These are phyloP conservation scores for Halcyon senegalensis DNA, from an alignment of 2,113 vertebrate species.

Conservation along the genomic window DNA sequence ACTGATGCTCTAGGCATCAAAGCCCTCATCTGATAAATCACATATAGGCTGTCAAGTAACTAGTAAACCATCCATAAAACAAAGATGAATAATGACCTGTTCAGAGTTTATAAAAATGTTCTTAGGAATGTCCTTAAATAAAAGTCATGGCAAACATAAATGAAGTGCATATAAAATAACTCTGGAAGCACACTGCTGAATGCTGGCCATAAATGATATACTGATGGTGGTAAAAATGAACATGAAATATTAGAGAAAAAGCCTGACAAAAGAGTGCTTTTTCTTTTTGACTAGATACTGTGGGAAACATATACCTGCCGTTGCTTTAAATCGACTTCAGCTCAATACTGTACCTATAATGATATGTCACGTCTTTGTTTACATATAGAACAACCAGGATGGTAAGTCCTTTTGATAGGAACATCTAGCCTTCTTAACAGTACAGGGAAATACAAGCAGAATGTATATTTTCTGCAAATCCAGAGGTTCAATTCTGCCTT, in stretches of 20 bases:
- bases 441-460: neutral
- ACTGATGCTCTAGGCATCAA: conserved; percentile 4
- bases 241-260: neutral
- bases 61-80: conserved; percentile 34
- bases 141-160: conserved; percentile 54
- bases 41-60: conserved; percentile 29
- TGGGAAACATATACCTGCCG: neutral
- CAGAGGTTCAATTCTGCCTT: neutral
- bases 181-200: neutral
- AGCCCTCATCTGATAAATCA: conserved; percentile 54
- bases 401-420: neutral
- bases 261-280: neutral
- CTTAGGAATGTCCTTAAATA: conserved; percentile 59
- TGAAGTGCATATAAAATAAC: conserved; percentile 26
- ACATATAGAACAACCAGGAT: neutral
- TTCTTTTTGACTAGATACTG: neutral
- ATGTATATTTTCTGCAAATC: neutral
- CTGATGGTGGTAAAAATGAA: neutral
- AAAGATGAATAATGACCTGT: conserved; percentile 47
- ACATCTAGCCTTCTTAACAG: neutral
- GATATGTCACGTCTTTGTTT: neutral
- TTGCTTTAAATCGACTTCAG: neutral
- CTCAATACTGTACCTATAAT: neutral
- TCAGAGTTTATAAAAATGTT: conserved; percentile 60
- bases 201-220: neutral